Evolutionary conservation across 2,113 vertebrate genomes (phyloP).

Genomic region (Camelus dromedarius): DNA sequence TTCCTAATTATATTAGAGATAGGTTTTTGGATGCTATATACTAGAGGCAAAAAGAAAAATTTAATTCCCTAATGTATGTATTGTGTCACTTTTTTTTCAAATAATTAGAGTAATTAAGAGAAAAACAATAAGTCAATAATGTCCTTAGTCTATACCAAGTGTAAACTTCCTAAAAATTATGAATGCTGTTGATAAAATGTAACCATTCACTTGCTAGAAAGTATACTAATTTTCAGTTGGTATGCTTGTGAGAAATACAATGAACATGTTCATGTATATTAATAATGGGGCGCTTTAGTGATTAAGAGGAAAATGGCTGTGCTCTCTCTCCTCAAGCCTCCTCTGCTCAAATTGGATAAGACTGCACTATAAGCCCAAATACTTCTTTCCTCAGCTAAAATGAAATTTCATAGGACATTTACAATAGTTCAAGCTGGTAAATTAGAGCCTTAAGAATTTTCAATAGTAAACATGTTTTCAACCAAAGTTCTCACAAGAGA

Average conservation of each 20-base stretch:
- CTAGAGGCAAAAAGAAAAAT: conserved; percentile 6
- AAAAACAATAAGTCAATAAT: conserved; percentile 69
- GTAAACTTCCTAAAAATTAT: conserved; percentile 67
- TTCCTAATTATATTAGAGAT: conserved; percentile 28
- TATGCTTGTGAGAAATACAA: conserved; percentile 43
- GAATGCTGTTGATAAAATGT: conserved; percentile 65
- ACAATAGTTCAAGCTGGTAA: conserved; percentile 47
- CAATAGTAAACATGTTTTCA: conserved; percentile 38
- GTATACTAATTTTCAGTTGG: conserved; percentile 40
- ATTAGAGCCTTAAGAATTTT: conserved; percentile 57
- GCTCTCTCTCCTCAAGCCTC: neutral
- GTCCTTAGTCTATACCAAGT: conserved; percentile 71
- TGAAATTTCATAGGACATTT: conserved; percentile 71
- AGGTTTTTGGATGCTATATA: neutral
- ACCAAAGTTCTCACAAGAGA: conserved; percentile 57
- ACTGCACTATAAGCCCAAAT: neutral
- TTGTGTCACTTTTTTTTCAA: conserved; percentile 25
- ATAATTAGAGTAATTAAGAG: conserved; percentile 73
- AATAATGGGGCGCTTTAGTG: conserved; percentile 46
- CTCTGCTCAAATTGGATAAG: conserved; percentile 3
- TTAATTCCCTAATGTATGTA: conserved; percentile 43
- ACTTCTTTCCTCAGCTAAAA: conserved; percentile 51
- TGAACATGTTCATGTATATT: conserved; percentile 31
- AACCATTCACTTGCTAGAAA: conserved; percentile 70
- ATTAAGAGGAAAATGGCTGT: neutral